Evolutionary conservation across 2,113 vertebrate species (phyloP), one percentile per base, ranked within the genome.

Genomic region (Ornithorhynchus anatinus): DNA sequence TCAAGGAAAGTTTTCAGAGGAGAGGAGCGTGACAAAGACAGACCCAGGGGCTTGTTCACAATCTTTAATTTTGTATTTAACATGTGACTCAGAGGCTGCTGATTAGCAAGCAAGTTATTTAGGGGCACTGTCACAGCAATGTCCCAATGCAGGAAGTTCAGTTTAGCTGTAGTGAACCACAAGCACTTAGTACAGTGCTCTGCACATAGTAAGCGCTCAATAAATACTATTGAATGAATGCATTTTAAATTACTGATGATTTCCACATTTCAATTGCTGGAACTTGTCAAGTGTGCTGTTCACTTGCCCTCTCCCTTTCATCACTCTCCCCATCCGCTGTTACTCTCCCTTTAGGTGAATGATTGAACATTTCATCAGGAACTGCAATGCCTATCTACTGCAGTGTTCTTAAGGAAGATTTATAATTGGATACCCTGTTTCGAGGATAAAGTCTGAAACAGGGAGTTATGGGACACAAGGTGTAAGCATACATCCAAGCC

Each of bases 261-360:
- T n/a, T n/a, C n/a, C n/a, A n/a, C n/a, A n/a, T n/a, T n/a, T n/a
- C n/a, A n/a, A n/a, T n/a, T n/a, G n/a, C n/a, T n/a, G n/a, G n/a
- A n/a, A n/a, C n/a, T n/a, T n/a, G n/a, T n/a, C n/a, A n/a, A n/a
- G n/a, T n/a, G n/a, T n/a, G n/a, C n/a, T n/a, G n/a, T n/a, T n/a
- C n/a, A n/a, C n/a, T n/a, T n/a, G n/a, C n/a, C n/a, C n/a, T n/a
- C 25, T 17, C 58, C 38, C 14, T 13, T 47, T 23, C 11, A 61
- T 59, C 7, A 22, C 33, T 48, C 35, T 23, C 36, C 8, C 36
- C 39, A 9, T 25, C 60, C 63, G 53, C 33, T 17, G 25, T 9
- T 77, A 47, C 22, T 75, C 23, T 84, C 68, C 59, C 65, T 44
- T 33, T 47, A 59, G 17, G 36, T 61, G 52, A 61, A 37, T 47